phyloP scores from a whole-genome alignment of 1,140 invertebrate species.

The Hormaphis cornu region DNA sequence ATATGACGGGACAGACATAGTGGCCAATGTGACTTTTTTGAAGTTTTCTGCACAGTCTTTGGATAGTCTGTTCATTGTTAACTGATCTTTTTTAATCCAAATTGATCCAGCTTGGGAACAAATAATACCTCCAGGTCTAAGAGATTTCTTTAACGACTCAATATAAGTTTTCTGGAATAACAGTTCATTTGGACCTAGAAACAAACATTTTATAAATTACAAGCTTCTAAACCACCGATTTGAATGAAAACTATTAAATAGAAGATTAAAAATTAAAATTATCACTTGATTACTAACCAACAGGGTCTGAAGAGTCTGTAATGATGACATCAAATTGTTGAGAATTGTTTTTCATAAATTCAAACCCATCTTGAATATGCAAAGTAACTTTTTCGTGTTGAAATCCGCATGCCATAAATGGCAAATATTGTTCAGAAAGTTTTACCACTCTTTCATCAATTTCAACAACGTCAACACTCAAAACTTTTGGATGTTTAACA shows the following conservation, averaged over 20 bases:
- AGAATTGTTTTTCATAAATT: slow-evolving; percentile 78
- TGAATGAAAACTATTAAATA: background rate
- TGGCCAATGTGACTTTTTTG: slow-evolving; percentile 64
- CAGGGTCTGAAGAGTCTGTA: slow-evolving; percentile 91
- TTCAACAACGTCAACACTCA: slow-evolving; percentile 83
- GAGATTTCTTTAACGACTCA: slow-evolving; percentile 67
- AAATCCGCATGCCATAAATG: slow-evolving; percentile 81
- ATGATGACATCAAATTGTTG: slow-evolving; percentile 92
- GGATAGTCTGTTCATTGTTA: slow-evolving; percentile 67
- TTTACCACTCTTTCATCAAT: slow-evolving; percentile 87
- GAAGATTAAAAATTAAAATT: background rate
- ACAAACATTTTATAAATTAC: background rate
- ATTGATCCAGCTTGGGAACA: slow-evolving; percentile 88
- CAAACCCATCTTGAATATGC: slow-evolving; percentile 84
- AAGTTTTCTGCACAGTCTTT: slow-evolving; percentile 68
- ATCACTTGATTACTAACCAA: slow-evolving; percentile 49
- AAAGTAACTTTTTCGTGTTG: slow-evolving; percentile 71
- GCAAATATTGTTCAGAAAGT: slow-evolving; percentile 79
- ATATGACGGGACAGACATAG: slow-evolving; percentile 86
- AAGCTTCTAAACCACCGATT: background rate
- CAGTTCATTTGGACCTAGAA: slow-evolving; percentile 56
- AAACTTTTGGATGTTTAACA: slow-evolving; percentile 80
- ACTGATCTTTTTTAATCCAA: slow-evolving; percentile 64
- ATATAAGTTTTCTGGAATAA: slow-evolving; percentile 82
- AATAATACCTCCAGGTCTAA: slow-evolving; percentile 77